Evolutionary conservation across 2,888 invertebrate species (phyloP), one percentile per base, ranked within the genome.

Genomic region (Bembecia ichneumoniformis): DNA sequence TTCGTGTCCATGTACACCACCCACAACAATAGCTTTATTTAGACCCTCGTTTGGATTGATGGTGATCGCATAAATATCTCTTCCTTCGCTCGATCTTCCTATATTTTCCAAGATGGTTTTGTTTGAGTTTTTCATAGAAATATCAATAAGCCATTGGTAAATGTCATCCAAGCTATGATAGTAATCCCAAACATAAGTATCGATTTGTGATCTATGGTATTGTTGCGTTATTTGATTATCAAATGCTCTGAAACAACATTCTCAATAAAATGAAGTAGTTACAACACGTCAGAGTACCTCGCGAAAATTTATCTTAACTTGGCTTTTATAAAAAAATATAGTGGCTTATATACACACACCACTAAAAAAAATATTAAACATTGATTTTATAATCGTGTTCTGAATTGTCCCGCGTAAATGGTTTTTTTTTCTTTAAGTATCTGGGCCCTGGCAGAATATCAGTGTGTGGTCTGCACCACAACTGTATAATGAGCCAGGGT

Each of bases 1-100:
- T 75, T 96, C 95, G 46, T 94, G 88, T 0, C 93, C 93, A 66
- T 94, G 93, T 47, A 93, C 90, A 2, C 89, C 89, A 35, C 77
- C 89, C 66, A 91, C 92, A 3, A 91, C 64, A 35, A 91, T 84
- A 3, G 90, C 81, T 4, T 66, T 88, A 11, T 68, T 77, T 55
- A 75, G 89, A 1, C 57, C 48, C 2, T 53, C 53, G 3, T 52
- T 49, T 35, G 52, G 58, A 13, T 54, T 54, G 5, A 82, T 54
- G 13, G 58, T 55, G 2, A 81, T 11, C 4, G 70, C 81, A 35
- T 65, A 68, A 46, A 88, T 83, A 3, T 78, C 70, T 53, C 81
- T 65, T 0, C 80, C 82, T 68, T 89, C 87, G 45, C 59, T 68
- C 1, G 89, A 80, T 47, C 68, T 69, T 0, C 90, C 90, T n/a